Base-by-base conservation (phyloP, 2,113 vertebrate genomes). In the Ranitomeya variabilis region DNA sequence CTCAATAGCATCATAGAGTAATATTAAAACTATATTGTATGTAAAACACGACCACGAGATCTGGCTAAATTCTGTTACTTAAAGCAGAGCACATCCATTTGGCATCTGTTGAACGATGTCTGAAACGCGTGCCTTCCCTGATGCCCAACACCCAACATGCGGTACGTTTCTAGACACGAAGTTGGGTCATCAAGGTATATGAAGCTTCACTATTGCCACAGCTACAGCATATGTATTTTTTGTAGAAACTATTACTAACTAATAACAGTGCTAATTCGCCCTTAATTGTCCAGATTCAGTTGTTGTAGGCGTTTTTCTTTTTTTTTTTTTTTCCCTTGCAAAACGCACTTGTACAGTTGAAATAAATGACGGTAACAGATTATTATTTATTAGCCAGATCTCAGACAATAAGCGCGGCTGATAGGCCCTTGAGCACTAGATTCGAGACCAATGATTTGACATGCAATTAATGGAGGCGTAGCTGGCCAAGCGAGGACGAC, bases 1-100 rank as follows among this genome's bases (percentile, higher is more conserved):
- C 94, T 94, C 95, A 83, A 67, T 83, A 95, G 94, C 93, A 91
- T 91, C 92, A 94, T 92, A 93, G 90, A 94, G 92, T 93, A 94
- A 93, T 93, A 90, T 93, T 67, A 78, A 89, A 91, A 90, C 86
- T 92, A 93, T 93, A 94, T 92, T 95, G 90, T 93, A 92, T 90
- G 87, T 91, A 92, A 76, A 93, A 93, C 91, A 92, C 83, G 90
- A 91, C 90, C 92, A 90, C 87, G 93, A 94, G 94, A 92, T 91
- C 92, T 94, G 94, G 93, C 94, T 95, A 93, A 91, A 84, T n/a
- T 89, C 59, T 78, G 80, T 83, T 52, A 74, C 79, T 82, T 73
- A 12, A 86, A 76, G 11, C 54, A 74, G 69, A 69, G 74, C 19
- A 51, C 62, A 80, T 67, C 54, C 13, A 52, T 26, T 66, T 66